phyloP scores from a whole-genome alignment of 2,113 vertebrate species.

The Cranoglanis bouderius region DNA sequence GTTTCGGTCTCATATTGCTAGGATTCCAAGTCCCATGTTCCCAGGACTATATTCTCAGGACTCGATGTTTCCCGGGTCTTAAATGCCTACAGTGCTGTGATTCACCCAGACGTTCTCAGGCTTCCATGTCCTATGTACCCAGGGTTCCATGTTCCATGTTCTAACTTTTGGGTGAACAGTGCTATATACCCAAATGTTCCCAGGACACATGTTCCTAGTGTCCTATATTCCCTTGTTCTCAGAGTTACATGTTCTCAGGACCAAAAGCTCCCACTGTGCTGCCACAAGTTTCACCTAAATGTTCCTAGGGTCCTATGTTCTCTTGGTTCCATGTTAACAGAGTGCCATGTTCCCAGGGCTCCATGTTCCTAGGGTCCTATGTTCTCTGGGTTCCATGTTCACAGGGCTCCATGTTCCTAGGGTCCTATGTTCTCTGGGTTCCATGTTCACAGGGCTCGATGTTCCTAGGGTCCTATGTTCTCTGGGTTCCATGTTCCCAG shows the following conservation, averaged over 20 bases:
- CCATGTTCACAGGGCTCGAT: neutral
- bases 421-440: neutral
- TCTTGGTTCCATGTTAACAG: neutral
- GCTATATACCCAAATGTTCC: neutral
- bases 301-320: neutral
- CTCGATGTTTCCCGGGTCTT: neutral
- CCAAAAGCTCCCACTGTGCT: neutral
- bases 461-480: neutral
- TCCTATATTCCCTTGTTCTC: neutral
- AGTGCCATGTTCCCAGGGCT: neutral
- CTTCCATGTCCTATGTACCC: neutral
- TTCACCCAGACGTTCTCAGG: neutral
- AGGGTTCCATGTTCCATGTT: too few species aligned
- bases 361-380: neutral
- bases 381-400: neutral
- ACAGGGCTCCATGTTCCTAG: too few species aligned
- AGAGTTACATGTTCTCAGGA: neutral
- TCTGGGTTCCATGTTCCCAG: too few species aligned
- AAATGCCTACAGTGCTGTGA: neutral
- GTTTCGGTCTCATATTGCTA: neutral
- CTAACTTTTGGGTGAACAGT: too few species aligned
- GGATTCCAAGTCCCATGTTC: neutral
- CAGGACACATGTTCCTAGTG: neutral
- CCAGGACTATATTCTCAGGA: neutral
- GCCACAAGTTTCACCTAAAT: neutral